Conservation (phyloP, 2,113 vertebrate species). For the Eulemur macaco region DNA sequence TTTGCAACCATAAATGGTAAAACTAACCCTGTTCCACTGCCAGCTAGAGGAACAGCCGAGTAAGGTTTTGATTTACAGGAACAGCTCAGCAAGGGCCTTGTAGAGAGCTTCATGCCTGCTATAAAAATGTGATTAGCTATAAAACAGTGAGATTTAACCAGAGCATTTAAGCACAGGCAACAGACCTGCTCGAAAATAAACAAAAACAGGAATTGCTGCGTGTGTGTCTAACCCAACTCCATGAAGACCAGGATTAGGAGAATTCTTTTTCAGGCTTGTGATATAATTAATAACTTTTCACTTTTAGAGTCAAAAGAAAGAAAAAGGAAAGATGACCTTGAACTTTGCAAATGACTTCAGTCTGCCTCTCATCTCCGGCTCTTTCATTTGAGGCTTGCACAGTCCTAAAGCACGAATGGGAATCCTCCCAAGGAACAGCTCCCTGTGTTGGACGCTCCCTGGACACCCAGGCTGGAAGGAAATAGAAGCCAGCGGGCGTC, state of each 20-base stretch:
- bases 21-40: conserved; percentile 82
- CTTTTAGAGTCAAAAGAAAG: conserved; percentile 38
- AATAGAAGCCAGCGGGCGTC: background rate
- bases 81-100: conserved; percentile 83
- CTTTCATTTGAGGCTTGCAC: background rate
- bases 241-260: conserved; percentile 26
- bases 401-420: background rate
- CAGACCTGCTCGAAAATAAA: conserved; percentile 72
- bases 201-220: conserved; percentile 71
- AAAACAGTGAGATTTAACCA: conserved; percentile 86
- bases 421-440: background rate
- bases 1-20: conserved; percentile 90
- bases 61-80: conserved; percentile 90
- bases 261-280: conserved; percentile 34
- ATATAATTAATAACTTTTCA: conserved; percentile 64
- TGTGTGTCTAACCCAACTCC: conserved; percentile 68
- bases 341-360: conserved; percentile 43
- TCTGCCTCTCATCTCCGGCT: background rate
- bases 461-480: background rate
- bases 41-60: conserved; percentile 81
- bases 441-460: background rate
- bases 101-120: conserved; percentile 84
- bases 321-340: conserved; percentile 45
- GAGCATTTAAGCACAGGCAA: conserved; percentile 81
- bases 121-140: conserved; percentile 88